Percentiles rank a stretch among this genome's conserved stretches.
These are phyloP conservation scores for Globicephala melas DNA, from an alignment of 2,113 vertebrate genomes.

Conservation along the genomic window DNA sequence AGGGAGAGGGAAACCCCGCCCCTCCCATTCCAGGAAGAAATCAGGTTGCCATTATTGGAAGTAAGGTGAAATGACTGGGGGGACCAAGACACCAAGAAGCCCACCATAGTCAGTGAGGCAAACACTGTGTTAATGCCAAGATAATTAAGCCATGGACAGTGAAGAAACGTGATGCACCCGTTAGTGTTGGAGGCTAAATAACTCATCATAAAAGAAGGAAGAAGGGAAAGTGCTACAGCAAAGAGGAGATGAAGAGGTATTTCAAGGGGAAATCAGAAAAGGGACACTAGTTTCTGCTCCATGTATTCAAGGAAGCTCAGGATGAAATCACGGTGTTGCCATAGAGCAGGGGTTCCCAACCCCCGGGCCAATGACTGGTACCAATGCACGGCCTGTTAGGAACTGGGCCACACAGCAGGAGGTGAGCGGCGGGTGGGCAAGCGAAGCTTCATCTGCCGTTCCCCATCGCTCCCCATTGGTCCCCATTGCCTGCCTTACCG, in stretches of 20 bases:
- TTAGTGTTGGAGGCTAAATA: neutral
- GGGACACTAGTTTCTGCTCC: neutral
- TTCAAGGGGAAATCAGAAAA: neutral
- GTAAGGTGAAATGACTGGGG: neutral
- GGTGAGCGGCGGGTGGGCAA: too few relatives aligned
- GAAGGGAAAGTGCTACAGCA: neutral
- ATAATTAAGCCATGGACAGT: neutral
- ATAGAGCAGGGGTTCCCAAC: neutral
- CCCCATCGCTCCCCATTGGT: too few relatives aligned
- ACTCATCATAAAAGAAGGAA: neutral
- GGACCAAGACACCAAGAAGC: neutral
- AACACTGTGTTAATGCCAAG: neutral
- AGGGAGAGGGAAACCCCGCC: neutral
- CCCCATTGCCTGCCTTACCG: too few relatives aligned
- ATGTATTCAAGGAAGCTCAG: neutral
- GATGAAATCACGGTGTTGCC: neutral
- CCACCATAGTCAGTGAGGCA: neutral
- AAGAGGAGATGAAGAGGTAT: neutral
- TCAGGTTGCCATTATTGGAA: neutral
- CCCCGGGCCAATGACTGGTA: too few relatives aligned
- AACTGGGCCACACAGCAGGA: too few relatives aligned
- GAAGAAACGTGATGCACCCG: neutral
- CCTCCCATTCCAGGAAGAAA: neutral
- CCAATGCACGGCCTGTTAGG: fast-evolving
- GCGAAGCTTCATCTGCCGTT: too few relatives aligned